Evolutionary conservation across 1,140 invertebrate species (phyloP).

Genomic region (Pseudomyrmex pallidus): DNA sequence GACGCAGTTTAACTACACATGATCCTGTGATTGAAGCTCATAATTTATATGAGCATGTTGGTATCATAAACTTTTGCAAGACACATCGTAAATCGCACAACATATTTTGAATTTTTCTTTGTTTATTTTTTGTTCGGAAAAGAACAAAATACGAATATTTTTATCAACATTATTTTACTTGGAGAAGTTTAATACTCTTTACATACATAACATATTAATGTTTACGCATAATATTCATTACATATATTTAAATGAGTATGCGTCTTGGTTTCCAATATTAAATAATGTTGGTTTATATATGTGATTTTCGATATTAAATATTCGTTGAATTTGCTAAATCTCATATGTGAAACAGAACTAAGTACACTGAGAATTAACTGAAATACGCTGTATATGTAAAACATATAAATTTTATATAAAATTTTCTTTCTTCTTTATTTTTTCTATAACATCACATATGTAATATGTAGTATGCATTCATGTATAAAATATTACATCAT

Average conservation of each 20-base stretch:
- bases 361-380: not conserved
- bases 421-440: too few relatives aligned
- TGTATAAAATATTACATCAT: too few relatives aligned
- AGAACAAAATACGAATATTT: not conserved
- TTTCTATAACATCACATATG: too few relatives aligned
- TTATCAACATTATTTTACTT: not conserved
- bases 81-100: not conserved
- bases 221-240: too few relatives aligned
- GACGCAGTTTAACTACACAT: constrained; percentile 8
- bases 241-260: too few relatives aligned
- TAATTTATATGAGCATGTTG: not conserved
- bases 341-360: too few relatives aligned
- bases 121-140: not conserved
- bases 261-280: not conserved
- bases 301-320: not conserved
- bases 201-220: too few relatives aligned
- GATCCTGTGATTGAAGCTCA: not conserved
- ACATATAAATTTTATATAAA: too few relatives aligned
- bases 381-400: not conserved
- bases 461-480: too few relatives aligned
- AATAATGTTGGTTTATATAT: not conserved
- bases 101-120: not conserved
- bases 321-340: too few relatives aligned
- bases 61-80: not conserved
- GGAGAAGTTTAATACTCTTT: not conserved